phyloP scores from a whole-genome alignment of 1,140 invertebrate species.

The Aporrectodea caliginosa region DNA sequence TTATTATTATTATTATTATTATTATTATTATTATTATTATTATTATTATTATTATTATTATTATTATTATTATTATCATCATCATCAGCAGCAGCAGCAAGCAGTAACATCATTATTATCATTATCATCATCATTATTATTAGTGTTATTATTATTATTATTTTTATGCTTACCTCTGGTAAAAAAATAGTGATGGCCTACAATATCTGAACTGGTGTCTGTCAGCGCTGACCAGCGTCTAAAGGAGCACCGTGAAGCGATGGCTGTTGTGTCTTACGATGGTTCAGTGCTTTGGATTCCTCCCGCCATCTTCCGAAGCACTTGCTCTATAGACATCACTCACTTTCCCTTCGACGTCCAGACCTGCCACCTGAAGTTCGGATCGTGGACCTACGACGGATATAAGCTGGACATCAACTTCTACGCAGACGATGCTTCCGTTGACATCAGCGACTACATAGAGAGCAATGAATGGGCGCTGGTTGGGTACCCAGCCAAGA shows the following conservation, averaged over 20 bases:
- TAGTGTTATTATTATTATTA: background rate
- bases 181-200: background rate
- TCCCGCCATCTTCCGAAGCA: conserved; percentile 94
- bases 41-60: background rate
- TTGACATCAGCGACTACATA: conserved; percentile 37
- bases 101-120: too few relatives aligned
- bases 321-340: too few relatives aligned
- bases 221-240: conserved; percentile 42
- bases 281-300: conserved; percentile 93
- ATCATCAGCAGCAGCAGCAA: too few relatives aligned
- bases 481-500: conserved; percentile 48
- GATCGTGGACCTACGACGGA: too few relatives aligned
- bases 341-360: conserved; percentile 36
- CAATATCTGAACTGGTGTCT: background rate
- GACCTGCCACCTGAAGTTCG: too few relatives aligned
- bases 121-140: conserved; percentile 12
- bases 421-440: too few relatives aligned
- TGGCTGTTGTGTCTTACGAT: conserved; percentile 63
- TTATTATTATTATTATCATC: conserved; percentile 15
- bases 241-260: conserved; percentile 32
- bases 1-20: background rate
- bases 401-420: too few relatives aligned
- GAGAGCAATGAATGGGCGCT: too few relatives aligned
- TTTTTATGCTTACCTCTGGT: too few relatives aligned
- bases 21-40: background rate